These are phyloP conservation scores for Eidolon helvum DNA, from an alignment of 2,113 vertebrate genomes.

Conservation along the genomic window DNA sequence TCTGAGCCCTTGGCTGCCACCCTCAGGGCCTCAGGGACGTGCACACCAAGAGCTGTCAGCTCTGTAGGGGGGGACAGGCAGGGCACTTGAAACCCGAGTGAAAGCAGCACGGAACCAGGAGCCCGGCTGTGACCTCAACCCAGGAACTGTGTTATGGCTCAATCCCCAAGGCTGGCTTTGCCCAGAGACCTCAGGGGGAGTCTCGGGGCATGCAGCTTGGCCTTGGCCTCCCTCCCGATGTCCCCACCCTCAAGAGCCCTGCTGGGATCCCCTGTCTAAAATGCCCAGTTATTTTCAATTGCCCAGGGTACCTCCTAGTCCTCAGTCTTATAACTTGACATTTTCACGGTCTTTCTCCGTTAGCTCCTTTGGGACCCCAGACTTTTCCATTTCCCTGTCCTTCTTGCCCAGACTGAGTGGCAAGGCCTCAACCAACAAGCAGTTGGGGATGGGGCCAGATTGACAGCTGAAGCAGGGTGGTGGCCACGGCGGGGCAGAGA, in stretches of 20 bases:
- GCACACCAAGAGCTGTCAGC: rapidly evolving
- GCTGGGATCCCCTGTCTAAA: background rate
- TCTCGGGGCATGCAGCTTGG: background rate
- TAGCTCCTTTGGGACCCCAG: background rate
- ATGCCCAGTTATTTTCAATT: background rate
- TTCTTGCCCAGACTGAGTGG: background rate
- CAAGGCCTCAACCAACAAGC: background rate
- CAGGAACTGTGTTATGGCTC: background rate
- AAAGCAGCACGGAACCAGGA: background rate
- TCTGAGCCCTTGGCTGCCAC: background rate
- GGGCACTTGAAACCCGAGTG: background rate
- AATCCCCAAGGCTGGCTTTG: background rate
- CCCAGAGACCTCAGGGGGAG: background rate
- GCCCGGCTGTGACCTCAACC: background rate
- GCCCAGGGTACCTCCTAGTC: background rate
- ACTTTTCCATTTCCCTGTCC: background rate
- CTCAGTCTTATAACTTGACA: background rate
- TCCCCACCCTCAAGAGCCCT: background rate
- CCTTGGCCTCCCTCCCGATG: background rate
- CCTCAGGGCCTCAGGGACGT: background rate
- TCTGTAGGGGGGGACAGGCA: background rate
- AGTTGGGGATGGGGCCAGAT: background rate
- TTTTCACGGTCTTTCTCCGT: background rate
- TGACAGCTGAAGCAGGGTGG: too few relatives aligned
- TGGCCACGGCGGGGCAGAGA: rapidly evolving